Evolutionary conservation across 2,113 vertebrate genomes (phyloP).

Genomic region (Hydropotes inermis): DNA sequence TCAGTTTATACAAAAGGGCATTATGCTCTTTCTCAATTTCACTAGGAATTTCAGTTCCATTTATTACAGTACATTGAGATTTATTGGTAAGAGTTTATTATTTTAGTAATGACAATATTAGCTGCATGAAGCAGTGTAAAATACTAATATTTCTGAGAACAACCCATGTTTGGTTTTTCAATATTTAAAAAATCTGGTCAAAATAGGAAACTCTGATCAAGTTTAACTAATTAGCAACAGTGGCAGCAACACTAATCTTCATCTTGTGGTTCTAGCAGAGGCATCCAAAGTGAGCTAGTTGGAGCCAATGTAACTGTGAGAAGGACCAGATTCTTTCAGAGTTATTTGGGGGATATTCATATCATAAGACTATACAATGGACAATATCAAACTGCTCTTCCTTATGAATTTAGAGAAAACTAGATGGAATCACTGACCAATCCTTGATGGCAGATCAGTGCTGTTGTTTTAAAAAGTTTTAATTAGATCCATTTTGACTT

Average conservation of each 20-base stretch:
- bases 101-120: neutral
- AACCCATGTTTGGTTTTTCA: neutral
- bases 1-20: neutral
- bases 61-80: neutral
- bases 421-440: neutral
- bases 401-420: neutral
- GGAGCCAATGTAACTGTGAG: neutral
- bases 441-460: neutral
- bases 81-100: neutral
- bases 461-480: neutral
- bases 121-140: neutral
- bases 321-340: neutral
- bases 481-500: neutral
- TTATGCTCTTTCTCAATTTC: neutral
- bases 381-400: neutral
- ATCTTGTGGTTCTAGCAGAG: neutral
- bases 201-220: neutral
- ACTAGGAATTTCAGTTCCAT: neutral
- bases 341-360: neutral
- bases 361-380: neutral
- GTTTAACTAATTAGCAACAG: neutral
- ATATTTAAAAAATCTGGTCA: neutral
- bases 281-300: neutral
- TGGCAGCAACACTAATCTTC: neutral
- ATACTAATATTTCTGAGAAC: slow-evolving; percentile 7